phyloP scores from a whole-genome alignment of 2,888 invertebrate species.

The Julus scandinavius region DNA sequence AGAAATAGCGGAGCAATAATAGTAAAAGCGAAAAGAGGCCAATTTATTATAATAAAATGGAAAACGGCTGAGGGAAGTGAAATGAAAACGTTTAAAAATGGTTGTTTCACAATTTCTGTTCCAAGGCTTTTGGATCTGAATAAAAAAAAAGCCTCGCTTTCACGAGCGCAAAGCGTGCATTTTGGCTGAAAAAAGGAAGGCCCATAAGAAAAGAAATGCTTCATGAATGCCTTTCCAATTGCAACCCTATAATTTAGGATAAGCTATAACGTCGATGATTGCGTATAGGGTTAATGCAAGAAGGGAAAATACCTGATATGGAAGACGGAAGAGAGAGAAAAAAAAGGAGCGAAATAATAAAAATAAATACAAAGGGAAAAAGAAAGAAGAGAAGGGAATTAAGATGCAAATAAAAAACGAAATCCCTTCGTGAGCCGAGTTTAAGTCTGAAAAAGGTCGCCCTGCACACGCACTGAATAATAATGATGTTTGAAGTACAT shows the following conservation, averaged over 20 bases:
- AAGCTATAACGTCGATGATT: constrained; percentile 42
- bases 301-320: not conserved
- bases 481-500: constrained; percentile 36
- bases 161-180: not conserved
- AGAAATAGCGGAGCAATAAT: constrained; percentile 27
- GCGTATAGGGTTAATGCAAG: not conserved
- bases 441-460: constrained; percentile 43
- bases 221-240: constrained; percentile 39
- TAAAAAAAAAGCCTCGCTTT: not conserved
- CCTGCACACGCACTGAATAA: constrained; percentile 29
- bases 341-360: constrained; percentile 19
- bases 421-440: constrained; percentile 40
- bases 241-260: constrained; percentile 25
- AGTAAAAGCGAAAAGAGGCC: constrained; percentile 21
- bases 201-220: constrained; percentile 40
- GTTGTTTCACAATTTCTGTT: constrained; percentile 38
- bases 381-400: constrained; percentile 45
- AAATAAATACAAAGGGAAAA: constrained; percentile 33
- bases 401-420: constrained; percentile 44
- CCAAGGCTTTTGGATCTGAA: constrained; percentile 13
- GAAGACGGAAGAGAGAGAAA: not conserved
- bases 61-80: constrained; percentile 35
- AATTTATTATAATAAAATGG: constrained; percentile 39
- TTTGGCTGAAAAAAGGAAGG: not conserved
- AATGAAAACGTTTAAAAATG: constrained; percentile 41